Conservation (phyloP, 1,140 invertebrate species). For the Dufourea novaeangliae region DNA sequence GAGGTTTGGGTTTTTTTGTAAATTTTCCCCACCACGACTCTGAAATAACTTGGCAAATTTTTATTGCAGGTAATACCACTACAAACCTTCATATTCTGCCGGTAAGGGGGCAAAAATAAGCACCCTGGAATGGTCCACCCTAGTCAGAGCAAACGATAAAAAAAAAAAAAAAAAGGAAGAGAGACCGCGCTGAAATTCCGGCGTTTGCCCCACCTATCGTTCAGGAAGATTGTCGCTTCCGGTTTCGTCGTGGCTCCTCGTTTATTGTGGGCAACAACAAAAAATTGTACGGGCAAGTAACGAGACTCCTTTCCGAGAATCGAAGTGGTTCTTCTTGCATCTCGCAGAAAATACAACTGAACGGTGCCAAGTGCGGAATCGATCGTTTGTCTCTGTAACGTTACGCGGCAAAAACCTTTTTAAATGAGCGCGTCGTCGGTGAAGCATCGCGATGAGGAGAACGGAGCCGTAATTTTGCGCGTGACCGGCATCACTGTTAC, state of each 20-base stretch:
- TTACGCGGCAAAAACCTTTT: slow-evolving; percentile 1
- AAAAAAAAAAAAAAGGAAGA: background rate
- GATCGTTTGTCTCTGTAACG: background rate
- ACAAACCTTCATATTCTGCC: no score
- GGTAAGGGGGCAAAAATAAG: no score
- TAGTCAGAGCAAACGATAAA: background rate
- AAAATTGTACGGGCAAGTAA: slow-evolving; percentile 14
- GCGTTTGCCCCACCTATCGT: background rate
- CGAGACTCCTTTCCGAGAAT: slow-evolving; percentile 39
- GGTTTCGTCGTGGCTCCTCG: slow-evolving; percentile 25
- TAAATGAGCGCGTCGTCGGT: background rate
- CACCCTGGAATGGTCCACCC: no score
- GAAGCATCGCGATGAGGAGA: background rate
- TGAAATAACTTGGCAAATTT: no score
- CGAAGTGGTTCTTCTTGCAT: slow-evolving; percentile 2
- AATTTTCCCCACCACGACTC: no score
- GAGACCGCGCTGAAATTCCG: no score
- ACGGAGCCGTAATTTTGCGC: slow-evolving; percentile 6
- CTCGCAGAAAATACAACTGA: background rate
- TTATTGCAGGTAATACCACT: no score
- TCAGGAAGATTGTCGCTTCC: slow-evolving; percentile 22
- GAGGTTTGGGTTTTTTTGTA: no score
- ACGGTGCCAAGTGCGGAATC: slow-evolving; percentile 25
- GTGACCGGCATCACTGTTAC: background rate
- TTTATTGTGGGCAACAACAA: slow-evolving; percentile 8